These are phyloP conservation scores for Aphis craccivora DNA, from an alignment of 1,140 invertebrate species.

Conservation along the genomic window DNA sequence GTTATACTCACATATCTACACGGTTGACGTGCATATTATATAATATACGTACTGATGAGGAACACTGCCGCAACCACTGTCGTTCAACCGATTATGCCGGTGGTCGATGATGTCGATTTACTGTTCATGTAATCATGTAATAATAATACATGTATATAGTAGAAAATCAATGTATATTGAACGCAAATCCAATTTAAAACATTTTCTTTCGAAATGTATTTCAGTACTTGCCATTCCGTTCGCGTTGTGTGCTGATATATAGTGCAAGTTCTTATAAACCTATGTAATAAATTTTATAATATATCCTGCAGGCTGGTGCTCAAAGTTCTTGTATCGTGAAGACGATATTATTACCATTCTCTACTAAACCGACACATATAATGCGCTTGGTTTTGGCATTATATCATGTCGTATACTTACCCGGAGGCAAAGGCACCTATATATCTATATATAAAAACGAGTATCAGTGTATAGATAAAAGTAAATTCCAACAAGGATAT, in stretches of 20 bases:
- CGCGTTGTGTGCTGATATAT: neutral
- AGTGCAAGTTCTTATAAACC: neutral
- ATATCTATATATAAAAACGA: neutral
- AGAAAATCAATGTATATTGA: neutral
- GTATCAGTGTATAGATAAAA: neutral
- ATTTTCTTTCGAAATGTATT: neutral
- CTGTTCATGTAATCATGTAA: no score
- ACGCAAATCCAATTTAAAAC: neutral
- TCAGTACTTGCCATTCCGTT: neutral
- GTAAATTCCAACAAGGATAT: conserved; percentile 4
- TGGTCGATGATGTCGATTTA: neutral
- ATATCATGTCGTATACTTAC: neutral
- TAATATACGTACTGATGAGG: neutral
- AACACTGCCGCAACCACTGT: neutral
- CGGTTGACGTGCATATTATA: neutral
- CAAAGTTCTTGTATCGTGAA: neutral
- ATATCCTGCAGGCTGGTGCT: neutral
- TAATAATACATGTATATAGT: neutral
- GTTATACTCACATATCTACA: neutral
- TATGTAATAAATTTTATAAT: neutral
- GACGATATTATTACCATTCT: neutral
- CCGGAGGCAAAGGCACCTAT: neutral
- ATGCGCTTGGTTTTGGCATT: neutral
- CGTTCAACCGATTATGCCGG: neutral
- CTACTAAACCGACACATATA: neutral